Evolutionary conservation across 2,113 vertebrate species (phyloP), one percentile per base, ranked within the genome.

Genomic region (Thunnus thynnus): DNA sequence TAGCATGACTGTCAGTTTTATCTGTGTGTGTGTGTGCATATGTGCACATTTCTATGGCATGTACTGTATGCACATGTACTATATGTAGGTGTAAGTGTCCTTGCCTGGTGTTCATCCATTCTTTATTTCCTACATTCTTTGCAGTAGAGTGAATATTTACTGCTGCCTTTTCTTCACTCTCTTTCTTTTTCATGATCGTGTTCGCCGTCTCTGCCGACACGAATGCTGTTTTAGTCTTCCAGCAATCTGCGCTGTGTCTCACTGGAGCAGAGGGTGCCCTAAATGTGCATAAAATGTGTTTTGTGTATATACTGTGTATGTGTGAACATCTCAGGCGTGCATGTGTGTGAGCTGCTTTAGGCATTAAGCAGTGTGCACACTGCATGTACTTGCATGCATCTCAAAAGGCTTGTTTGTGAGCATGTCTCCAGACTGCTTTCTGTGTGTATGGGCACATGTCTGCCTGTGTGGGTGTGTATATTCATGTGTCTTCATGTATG

Each of bases 251-350:
- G 2, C 68, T 51, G n/a, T 69, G 27, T 80, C 36, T 77, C 69
- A 62, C 25, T 46, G 61, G 73, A 30, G 51, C 69, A 71, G 51
- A 82, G 71, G 46, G 17, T 84, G 65, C 44, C 66, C 76, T 79
- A 30, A 61, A 66, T 86, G 71, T 74, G 51, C 69, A 80, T 70
- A 69, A 50, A 66, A 80, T 69, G 44, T 27, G 17, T 70, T 75
- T 62, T 18, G 7, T 30, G 52, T 72, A 54, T 72, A 32, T 25
- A 27, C 30, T 71, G 16, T 57, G 51, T 65, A 17, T 66, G 30
- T 46, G 14, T 66, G 13, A 76, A 36, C 22, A 32, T 57, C 17
- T 65, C 25, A 67, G 61, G 25, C 44, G 2, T 47, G 44, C 14
- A 57, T 46, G 30, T 79, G 32, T 63, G 78, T 18, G 47, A 85